phyloP scores from a whole-genome alignment of 1,140 invertebrate genomes.

The Drosophila melanica region DNA sequence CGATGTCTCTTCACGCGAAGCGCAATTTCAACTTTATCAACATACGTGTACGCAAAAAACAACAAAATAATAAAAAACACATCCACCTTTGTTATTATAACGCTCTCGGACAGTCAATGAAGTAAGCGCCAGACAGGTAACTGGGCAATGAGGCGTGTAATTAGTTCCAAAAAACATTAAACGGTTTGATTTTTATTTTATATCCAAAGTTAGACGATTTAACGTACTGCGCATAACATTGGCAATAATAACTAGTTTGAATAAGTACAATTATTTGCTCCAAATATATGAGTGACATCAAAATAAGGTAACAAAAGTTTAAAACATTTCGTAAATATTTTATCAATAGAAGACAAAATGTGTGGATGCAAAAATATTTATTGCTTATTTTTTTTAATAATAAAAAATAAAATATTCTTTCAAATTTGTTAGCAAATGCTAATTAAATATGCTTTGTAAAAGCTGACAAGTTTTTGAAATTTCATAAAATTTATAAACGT shows the following conservation, averaged over 20 bases:
- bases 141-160: constrained; percentile 38
- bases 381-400: no score
- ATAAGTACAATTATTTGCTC: no score
- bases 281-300: no score
- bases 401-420: no score
- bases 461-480: no score
- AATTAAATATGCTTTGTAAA: no score
- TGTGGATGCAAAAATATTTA: no score
- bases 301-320: no score
- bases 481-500: no score
- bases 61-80: constrained; percentile 19
- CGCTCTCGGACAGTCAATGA: constrained; percentile 4
- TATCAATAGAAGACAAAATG: no score
- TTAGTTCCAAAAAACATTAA: constrained; percentile 30
- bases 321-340: background rate
- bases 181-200: background rate
- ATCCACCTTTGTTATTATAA: constrained; percentile 14
- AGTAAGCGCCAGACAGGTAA: background rate
- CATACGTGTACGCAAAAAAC: constrained; percentile 29
- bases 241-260: background rate
- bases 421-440: no score
- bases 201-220: background rate
- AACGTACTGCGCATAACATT: background rate
- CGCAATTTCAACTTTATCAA: constrained; percentile 47
- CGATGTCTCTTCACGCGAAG: constrained; percentile 30